Evolutionary conservation across 2,888 invertebrate species (phyloP).

Genomic region (Balanococcus diminutus): DNA sequence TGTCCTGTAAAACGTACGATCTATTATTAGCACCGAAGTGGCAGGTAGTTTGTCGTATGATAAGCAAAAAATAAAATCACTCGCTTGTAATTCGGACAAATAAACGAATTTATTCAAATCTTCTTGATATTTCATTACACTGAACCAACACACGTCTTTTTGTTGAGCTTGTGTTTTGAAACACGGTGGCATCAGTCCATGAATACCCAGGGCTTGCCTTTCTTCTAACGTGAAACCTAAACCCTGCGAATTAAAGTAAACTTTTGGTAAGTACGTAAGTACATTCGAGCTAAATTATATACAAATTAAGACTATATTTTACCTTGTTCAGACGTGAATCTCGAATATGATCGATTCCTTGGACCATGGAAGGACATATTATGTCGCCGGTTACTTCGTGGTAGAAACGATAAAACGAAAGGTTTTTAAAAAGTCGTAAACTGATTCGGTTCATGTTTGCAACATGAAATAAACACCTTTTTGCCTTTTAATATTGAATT

Average conservation of each 20-base stretch:
- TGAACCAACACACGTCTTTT: constrained; percentile 86
- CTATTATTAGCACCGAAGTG: too few species aligned
- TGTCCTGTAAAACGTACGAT: constrained; percentile 69
- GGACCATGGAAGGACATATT: constrained; percentile 79
- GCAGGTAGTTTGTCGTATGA: too few species aligned
- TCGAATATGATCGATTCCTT: constrained; percentile 84
- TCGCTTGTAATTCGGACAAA: constrained; percentile 84
- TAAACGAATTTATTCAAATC: constrained; percentile 96
- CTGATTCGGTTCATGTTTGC: not conserved
- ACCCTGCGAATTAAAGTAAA: constrained; percentile 74
- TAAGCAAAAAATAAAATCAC: not conserved
- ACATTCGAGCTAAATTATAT: not conserved
- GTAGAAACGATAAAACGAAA: not conserved
- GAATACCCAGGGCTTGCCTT: constrained; percentile 93
- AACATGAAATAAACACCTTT: not conserved
- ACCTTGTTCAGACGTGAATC: constrained; percentile 91
- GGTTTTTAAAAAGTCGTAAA: not conserved
- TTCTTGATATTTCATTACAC: constrained; percentile 86
- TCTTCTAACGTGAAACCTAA: constrained; percentile 95
- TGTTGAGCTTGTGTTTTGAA: constrained; percentile 94
- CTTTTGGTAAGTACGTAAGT: not conserved
- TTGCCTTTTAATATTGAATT: too few species aligned
- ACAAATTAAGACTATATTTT: constrained; percentile 55
- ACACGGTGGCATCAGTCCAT: constrained; percentile 93
- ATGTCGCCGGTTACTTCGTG: constrained; percentile 69